These are phyloP conservation scores for Cerastoderma edule DNA, from an alignment of 2,888 invertebrate species.

Conservation along the genomic window DNA sequence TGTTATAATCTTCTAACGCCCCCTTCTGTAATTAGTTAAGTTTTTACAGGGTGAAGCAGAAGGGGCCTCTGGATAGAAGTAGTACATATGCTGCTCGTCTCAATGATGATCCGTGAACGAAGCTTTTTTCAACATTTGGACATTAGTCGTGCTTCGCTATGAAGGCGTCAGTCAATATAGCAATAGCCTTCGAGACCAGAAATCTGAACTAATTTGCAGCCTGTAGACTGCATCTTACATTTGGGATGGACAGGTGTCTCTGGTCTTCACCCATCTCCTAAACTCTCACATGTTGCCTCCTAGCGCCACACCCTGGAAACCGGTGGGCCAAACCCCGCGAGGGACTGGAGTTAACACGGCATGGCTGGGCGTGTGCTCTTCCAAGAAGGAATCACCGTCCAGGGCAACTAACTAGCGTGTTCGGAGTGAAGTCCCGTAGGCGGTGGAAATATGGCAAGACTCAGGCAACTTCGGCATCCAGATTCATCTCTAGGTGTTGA, in stretches of 20 bases:
- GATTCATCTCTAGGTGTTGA: too few species aligned
- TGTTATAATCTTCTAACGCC: too few species aligned
- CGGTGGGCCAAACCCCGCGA: slow-evolving; percentile 12
- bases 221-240: slow-evolving; percentile 18
- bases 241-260: slow-evolving; percentile 8
- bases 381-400: slow-evolving; percentile 27
- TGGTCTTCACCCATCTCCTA: slow-evolving; percentile 20
- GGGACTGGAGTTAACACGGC: slow-evolving; percentile 18
- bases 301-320: slow-evolving; percentile 16
- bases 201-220: too few species aligned
- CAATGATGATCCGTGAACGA: too few species aligned
- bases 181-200: too few species aligned
- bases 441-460: not conserved
- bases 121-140: too few species aligned
- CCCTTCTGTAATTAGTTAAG: too few species aligned
- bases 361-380: slow-evolving; percentile 29
- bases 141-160: too few species aligned
- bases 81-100: slow-evolving; percentile 7
- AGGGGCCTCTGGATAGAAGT: slow-evolving; percentile 16
- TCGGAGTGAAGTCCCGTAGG: not conserved
- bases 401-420: too few species aligned
- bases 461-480: not conserved
- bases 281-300: slow-evolving; percentile 18
- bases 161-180: too few species aligned
- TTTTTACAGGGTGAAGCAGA: too few species aligned